Evolutionary conservation across 2,113 vertebrate genomes (phyloP).

Genomic region (Lepisosteus oculatus): DNA sequence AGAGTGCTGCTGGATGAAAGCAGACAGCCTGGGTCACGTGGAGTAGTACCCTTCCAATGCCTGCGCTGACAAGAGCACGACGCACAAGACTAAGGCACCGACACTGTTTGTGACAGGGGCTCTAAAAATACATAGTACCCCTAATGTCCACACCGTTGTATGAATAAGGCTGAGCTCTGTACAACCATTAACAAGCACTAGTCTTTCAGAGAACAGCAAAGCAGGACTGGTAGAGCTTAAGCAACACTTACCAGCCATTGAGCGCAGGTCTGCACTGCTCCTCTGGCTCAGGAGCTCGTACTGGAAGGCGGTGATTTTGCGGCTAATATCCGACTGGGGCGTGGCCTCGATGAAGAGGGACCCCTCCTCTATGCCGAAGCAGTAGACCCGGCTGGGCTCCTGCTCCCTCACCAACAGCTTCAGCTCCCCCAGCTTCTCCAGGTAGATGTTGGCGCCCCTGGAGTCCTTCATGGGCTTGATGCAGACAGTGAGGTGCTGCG

Average conservation of each 20-base stretch:
- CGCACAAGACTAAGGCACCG: no score
- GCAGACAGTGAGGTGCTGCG: conserved; percentile 83
- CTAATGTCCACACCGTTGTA: no score
- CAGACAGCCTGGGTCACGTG: no score
- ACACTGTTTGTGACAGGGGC: no score
- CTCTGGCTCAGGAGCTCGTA: conserved; percentile 82
- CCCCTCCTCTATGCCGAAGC: conserved; percentile 83
- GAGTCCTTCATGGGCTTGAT: conserved; percentile 85
- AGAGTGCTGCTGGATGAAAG: no score
- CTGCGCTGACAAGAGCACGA: no score
- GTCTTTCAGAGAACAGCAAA: neutral
- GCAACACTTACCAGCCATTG: conserved; percentile 69
- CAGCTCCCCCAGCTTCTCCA: conserved; percentile 89
- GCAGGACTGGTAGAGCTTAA: neutral
- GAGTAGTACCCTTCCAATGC: no score
- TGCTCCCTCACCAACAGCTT: conserved; percentile 80
- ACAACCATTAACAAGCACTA: no score
- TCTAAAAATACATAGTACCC: no score
- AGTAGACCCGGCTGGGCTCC: conserved; percentile 74
- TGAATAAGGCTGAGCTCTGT: no score
- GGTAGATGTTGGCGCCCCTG: conserved; percentile 91
- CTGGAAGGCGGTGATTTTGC: conserved; percentile 89
- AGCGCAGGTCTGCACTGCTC: conserved; percentile 62
- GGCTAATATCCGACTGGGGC: conserved; percentile 86
- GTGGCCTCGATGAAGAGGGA: conserved; percentile 91